These are phyloP conservation scores for Diplolepis rosae DNA, from an alignment of 2,888 invertebrate species.

Conservation along the genomic window DNA sequence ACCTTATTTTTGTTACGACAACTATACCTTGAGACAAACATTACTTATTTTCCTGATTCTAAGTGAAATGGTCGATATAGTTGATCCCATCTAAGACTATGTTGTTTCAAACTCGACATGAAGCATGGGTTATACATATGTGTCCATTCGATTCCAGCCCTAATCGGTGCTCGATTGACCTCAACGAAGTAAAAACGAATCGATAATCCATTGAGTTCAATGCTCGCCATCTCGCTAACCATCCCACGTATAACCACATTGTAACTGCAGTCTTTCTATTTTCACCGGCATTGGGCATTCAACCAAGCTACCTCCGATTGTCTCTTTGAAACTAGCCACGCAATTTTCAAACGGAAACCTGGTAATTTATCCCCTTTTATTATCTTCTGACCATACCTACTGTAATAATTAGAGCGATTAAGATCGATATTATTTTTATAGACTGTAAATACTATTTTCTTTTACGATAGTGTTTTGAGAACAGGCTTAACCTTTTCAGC, in stretches of 20 bases:
- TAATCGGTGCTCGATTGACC: conserved; percentile 23
- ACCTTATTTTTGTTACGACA: no score
- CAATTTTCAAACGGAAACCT: conserved; percentile 20
- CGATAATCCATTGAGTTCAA: conserved; percentile 18
- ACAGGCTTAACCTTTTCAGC: no score
- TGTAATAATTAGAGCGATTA: no score
- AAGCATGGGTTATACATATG: conserved; percentile 7
- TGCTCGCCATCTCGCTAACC: conserved; percentile 2
- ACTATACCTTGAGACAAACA: no score
- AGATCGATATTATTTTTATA: no score
- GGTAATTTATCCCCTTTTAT: conserved; percentile 10
- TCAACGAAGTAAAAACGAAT: conserved; percentile 20
- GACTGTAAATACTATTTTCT: no score
- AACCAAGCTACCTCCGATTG: background rate
- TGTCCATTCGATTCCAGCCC: conserved; percentile 15
- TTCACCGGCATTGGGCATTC: background rate
- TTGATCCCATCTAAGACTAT: background rate
- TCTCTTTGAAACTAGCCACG: background rate
- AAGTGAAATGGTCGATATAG: background rate
- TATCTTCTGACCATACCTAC: background rate
- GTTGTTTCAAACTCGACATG: background rate
- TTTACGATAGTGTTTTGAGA: no score
- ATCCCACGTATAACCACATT: conserved; percentile 10
- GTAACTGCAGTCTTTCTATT: conserved; percentile 15
- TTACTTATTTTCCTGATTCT: no score